Conservation (phyloP, 2,888 invertebrate species). For the Tanaodytes sp. region DNA sequence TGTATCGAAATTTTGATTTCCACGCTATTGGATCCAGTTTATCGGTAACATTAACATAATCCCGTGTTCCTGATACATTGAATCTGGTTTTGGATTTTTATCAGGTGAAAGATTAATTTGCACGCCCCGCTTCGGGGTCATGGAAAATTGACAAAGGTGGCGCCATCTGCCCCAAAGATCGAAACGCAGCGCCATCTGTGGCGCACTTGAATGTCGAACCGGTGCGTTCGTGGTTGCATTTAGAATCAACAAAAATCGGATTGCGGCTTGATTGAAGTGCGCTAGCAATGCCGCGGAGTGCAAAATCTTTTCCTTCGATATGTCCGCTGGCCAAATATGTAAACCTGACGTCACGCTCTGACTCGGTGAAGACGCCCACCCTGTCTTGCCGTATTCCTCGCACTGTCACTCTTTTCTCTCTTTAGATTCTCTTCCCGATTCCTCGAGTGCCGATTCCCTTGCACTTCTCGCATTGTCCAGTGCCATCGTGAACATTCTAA, state of each 20-base stretch:
- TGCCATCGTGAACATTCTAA: too few species aligned
- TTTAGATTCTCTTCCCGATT: slow-evolving; percentile 46
- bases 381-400: slow-evolving; percentile 50
- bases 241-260: slow-evolving; percentile 36
- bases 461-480: slow-evolving; percentile 16
- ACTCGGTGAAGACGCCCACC: slow-evolving; percentile 69
- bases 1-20: too few species aligned
- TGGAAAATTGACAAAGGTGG: too few species aligned
- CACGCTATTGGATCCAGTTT: too few species aligned
- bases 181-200: too few species aligned
- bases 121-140: too few species aligned
- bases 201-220: too few species aligned
- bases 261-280: slow-evolving; percentile 43
- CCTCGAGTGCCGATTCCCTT: slow-evolving; percentile 12
- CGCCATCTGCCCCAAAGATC: too few species aligned
- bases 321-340: slow-evolving; percentile 71
- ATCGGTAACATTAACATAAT: too few species aligned
- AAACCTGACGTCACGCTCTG: slow-evolving; percentile 70
- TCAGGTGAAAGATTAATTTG: too few species aligned
- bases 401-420: slow-evolving; percentile 47
- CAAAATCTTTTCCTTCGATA: slow-evolving; percentile 64
- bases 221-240: slow-evolving; percentile 34
- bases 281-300: slow-evolving; percentile 39
- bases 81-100: too few species aligned
- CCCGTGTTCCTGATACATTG: too few species aligned